phyloP scores from a whole-genome alignment of 2,113 vertebrate genomes.

The Muntiacus muntjak region DNA sequence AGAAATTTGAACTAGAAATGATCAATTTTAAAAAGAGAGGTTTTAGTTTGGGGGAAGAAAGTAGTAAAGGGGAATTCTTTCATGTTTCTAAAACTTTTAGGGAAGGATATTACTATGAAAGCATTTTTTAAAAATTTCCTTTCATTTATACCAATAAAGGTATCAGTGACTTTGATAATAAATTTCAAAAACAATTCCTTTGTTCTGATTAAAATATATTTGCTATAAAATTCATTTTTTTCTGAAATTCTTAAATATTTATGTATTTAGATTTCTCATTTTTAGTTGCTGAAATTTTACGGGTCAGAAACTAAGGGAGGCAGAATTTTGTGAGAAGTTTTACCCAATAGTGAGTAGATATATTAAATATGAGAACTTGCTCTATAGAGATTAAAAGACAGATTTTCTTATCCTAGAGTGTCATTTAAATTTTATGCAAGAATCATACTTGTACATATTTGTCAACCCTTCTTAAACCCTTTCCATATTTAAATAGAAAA shows the following conservation, averaged over 20 bases:
- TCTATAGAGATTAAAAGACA: background rate
- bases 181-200: background rate
- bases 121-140: background rate
- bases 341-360: background rate
- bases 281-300: background rate
- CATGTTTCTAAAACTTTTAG: background rate
- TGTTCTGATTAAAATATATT: background rate
- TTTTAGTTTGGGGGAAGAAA: background rate
- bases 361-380: background rate
- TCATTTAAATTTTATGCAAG: background rate
- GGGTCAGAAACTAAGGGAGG: background rate
- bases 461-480: background rate
- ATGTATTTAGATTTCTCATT: background rate
- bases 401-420: background rate
- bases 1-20: background rate
- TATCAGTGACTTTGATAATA: background rate
- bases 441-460: background rate
- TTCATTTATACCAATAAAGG: background rate
- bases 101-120: background rate
- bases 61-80: background rate
- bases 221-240: background rate
- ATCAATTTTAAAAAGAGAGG: background rate
- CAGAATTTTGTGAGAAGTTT: background rate
- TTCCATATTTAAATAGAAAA: background rate
- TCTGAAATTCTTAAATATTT: background rate